Percentiles rank a stretch among this genome's conserved stretches.
These are phyloP conservation scores for Sussaba pulchella DNA, from an alignment of 2,888 invertebrate species.

Conservation along the genomic window DNA sequence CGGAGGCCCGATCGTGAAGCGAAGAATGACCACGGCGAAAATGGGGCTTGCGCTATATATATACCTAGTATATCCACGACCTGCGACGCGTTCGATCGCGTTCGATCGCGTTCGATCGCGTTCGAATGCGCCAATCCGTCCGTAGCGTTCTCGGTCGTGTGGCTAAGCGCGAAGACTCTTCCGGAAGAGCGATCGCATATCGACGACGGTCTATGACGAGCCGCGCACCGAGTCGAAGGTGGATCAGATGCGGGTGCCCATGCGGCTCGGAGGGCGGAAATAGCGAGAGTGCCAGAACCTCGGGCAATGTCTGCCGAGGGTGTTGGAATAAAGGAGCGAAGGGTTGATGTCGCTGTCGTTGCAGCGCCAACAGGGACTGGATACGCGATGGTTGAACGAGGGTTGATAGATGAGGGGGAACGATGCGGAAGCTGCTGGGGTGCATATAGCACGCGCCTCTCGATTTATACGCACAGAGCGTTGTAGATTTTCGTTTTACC, in stretches of 20 bases:
- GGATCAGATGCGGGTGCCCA: too few species aligned
- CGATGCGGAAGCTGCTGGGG: constrained; percentile 56
- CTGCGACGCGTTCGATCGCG: background rate
- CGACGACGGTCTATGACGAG: background rate
- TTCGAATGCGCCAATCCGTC: constrained; percentile 32
- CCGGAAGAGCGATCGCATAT: constrained; percentile 61
- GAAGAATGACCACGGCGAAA: background rate
- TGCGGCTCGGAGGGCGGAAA: constrained; percentile 20
- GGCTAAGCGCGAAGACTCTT: constrained; percentile 42
- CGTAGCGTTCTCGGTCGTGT: constrained; percentile 40
- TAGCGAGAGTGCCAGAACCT: constrained; percentile 13
- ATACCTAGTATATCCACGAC: too few species aligned
- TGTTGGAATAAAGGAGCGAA: constrained; percentile 41
- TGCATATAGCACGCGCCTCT: constrained; percentile 52
- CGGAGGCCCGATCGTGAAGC: too few species aligned
- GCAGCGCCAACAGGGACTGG: background rate
- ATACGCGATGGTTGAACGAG: background rate
- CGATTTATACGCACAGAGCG: constrained; percentile 27
- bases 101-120: background rate
- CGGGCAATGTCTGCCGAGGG: constrained; percentile 41
- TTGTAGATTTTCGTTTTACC: background rate
- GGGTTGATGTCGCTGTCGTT: constrained; percentile 17
- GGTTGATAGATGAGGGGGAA: constrained; percentile 54
- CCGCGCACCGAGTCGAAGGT: constrained; percentile 13
- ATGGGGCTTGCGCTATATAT: too few species aligned